These are phyloP conservation scores for Paradoxurus hermaphroditus DNA, from an alignment of 2,113 vertebrate genomes.

Conservation along the genomic window DNA sequence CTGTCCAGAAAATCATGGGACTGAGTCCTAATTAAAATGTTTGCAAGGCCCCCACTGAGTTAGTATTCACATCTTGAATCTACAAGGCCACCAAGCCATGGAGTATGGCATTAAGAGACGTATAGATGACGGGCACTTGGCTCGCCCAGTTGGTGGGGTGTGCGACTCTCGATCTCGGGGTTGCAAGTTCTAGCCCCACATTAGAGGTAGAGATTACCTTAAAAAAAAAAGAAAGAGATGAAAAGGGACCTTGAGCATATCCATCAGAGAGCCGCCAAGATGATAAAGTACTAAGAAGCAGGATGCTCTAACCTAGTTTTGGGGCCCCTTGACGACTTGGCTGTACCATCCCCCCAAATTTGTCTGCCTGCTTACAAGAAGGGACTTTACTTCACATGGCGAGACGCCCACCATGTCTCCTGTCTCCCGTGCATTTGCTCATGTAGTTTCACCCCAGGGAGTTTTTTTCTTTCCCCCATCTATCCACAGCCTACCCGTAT, in stretches of 20 bases:
- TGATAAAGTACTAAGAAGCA: neutral
- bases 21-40: neutral
- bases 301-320: neutral
- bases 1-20: neutral
- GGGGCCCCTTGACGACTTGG: neutral
- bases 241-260: neutral
- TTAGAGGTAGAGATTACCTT: neutral
- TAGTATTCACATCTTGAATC: neutral
- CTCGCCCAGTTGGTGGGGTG: neutral
- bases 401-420: neutral
- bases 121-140: neutral
- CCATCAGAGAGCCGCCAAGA: neutral
- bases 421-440: neutral
- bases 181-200: neutral
- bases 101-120: neutral
- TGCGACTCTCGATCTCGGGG: neutral
- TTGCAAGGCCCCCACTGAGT: neutral
- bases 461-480: neutral
- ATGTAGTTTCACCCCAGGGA: neutral
- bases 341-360: neutral
- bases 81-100: neutral
- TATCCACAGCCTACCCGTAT: neutral
- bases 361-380: neutral
- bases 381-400: neutral
- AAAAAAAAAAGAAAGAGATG: neutral